Base-by-base conservation (phyloP, 2,797 vertebrate species). In the Adelosebastes latens region DNA sequence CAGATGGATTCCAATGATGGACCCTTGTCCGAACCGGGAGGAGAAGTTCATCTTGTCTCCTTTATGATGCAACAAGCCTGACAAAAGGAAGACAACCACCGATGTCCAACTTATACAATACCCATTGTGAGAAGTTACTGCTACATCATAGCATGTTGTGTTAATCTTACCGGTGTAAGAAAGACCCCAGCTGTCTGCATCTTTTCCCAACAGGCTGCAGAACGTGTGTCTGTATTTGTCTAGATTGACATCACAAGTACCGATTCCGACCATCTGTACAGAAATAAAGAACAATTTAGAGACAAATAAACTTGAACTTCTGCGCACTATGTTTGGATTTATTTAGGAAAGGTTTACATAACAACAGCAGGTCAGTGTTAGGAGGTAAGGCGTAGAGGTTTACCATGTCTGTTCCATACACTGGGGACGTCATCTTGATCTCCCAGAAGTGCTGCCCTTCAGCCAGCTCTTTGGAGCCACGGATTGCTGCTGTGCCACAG, bases 391-490 rank as follows among this genome's bases (percentile, higher is more conserved):
- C 14, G 36, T 20, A 13, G 34, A 76, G 11, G 16, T 95, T 20
- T 94, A 99, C 98, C 98, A 99, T 99, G 87, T 99, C 98, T 2
- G 98, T 99, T 85, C 98, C 98, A 0, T 99, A 99, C 55, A 99
- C 98, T 0, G 98, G 98, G 0, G 98, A 99, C 0, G 98, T 99
- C 98, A 99, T 99, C 95, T 99, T 99, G 89, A 99, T 98, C 94
- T 99, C 98, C 98, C 98, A 99, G 94, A 99, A 99, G 92, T 99
- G 98, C 86, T 99, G 98, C 22, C 98, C 98, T 0, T 99, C 97
- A 0, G 93, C 94, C 81, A 99, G 96, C 88, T 98, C 97, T 83
- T 97, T 99, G 91, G 96, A 97, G 56, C 98, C 98, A 0, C 98
- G 96, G 78, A 99, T 96, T 13, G 98, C 98, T 0, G 98, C 98